Base-by-base conservation (phyloP, 2,113 vertebrate species). In the Acrocephalus arundinaceus region DNA sequence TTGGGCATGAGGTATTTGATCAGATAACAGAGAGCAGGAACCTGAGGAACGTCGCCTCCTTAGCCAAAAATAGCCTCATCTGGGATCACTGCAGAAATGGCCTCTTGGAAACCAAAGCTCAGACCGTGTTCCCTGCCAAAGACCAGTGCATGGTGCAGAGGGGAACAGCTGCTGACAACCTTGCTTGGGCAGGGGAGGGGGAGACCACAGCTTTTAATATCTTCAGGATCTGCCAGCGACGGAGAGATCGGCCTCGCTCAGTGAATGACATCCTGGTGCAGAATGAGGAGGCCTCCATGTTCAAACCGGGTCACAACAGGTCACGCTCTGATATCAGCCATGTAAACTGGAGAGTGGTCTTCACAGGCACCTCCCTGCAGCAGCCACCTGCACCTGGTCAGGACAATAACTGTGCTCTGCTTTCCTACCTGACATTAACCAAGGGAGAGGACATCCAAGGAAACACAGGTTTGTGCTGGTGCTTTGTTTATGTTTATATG, bases 191-290 rank as follows among this genome's bases (percentile, higher is more conserved):
- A 13, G 95, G 97, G 43, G 98, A 99, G 78, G 96, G 97, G 52
- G 97, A 98, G 85, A 95, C 97, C 0, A 94, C 98, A 2, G 95
- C 98, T 73, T 98, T 99, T 93, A 98, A 98, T 27, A 97, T 99
- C 70, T 97, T 99, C 88, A 98, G 55, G 23, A 96, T 98, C 51
- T 98, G 98, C 89, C 98, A 99, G 39, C 98, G 98, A 84, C 98
- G 99, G 94, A 98, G 98, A 83, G 98, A 98, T 92, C 97, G 99
- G 39, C 99, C 99, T 8, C 98, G 98, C 25, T 99, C 99, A 5
- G 99, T 99, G 92, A 99, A 99, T 2, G 99, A 99, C 97, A 97
- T 99, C 93, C 93, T 98, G 14, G 98, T 97, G 33, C 98, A 98
- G 28, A 95, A 80, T 76, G 99, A 99, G 82, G 99, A 99, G 48